These are phyloP conservation scores for Chymomyza fuscimana DNA, from an alignment of 2,888 invertebrate genomes.

Conservation along the genomic window DNA sequence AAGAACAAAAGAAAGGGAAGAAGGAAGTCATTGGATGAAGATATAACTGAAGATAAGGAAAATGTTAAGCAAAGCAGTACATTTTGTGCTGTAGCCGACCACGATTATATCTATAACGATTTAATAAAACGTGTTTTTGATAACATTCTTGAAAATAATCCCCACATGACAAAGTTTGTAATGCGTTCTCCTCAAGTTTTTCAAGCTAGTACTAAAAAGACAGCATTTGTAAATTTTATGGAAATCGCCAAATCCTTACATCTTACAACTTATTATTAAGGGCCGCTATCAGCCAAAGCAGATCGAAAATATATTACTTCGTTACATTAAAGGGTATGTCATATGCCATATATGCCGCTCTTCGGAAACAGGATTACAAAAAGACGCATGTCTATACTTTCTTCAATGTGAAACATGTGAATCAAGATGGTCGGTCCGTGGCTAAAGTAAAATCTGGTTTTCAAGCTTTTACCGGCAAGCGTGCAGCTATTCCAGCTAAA, in stretches of 20 bases:
- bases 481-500: slow-evolving; percentile 98
- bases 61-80: slow-evolving; percentile 88
- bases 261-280: slow-evolving; percentile 97
- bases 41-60: slow-evolving; percentile 89
- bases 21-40: slow-evolving; percentile 90
- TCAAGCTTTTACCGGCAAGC: slow-evolving; percentile 98
- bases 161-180: slow-evolving; percentile 99
- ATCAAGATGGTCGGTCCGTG: slow-evolving; percentile 98
- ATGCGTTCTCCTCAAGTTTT: slow-evolving; percentile 99
- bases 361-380: slow-evolving; percentile 98
- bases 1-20: slow-evolving; percentile 94
- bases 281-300: slow-evolving; percentile 99
- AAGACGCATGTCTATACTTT: slow-evolving; percentile 99
- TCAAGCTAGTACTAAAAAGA: slow-evolving; percentile 99
- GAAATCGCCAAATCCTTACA: slow-evolving; percentile 93
- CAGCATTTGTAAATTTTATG: slow-evolving; percentile 99
- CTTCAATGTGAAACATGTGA: slow-evolving; percentile 99
- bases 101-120: slow-evolving; percentile 96
- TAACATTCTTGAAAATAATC: slow-evolving; percentile 99
- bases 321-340: slow-evolving; percentile 98
- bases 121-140: slow-evolving; percentile 97
- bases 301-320: slow-evolving; percentile 98
- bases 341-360: slow-evolving; percentile 99
- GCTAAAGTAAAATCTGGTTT: slow-evolving; percentile 99
- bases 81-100: slow-evolving; percentile 90